These are phyloP conservation scores for Cactoblastis cactorum DNA, from an alignment of 2,888 invertebrate genomes.

Conservation along the genomic window DNA sequence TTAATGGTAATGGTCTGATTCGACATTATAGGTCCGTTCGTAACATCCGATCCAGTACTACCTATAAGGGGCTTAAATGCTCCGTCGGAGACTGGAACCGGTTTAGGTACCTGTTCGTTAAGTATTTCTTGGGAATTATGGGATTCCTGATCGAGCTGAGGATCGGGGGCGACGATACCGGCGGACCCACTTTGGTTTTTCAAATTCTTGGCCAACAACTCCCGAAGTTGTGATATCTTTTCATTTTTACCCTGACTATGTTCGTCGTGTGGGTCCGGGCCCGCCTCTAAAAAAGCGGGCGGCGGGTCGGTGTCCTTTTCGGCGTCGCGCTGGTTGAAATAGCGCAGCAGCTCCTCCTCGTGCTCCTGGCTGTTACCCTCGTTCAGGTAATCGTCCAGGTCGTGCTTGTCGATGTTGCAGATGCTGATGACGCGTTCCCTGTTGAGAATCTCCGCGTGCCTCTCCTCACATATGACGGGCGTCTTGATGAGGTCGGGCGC, in stretches of 20 bases:
- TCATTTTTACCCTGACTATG: constrained; percentile 78
- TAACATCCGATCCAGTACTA: constrained; percentile 31
- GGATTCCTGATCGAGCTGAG: constrained; percentile 38
- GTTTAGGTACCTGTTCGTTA: constrained; percentile 41
- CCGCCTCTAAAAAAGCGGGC: constrained; percentile 62
- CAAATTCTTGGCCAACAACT: constrained; percentile 84
- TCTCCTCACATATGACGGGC: constrained; percentile 70
- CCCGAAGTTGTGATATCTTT: constrained; percentile 86
- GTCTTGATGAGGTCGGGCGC: constrained; percentile 70
- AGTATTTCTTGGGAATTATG: constrained; percentile 37
- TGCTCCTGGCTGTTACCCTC: constrained; percentile 88
- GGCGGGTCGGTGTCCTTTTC: constrained; percentile 40
- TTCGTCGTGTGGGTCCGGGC: constrained; percentile 70
- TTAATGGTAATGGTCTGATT: constrained; percentile 34
- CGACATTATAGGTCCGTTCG: constrained; percentile 39
- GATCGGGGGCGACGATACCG: constrained; percentile 31
- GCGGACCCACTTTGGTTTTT: constrained; percentile 67
- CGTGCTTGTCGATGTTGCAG: constrained; percentile 88
- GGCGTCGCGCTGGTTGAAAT: constrained; percentile 82
- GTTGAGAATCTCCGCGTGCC: constrained; percentile 77
- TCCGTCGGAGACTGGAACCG: constrained; percentile 42
- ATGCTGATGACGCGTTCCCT: constrained; percentile 86
- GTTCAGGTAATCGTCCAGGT: constrained; percentile 89
- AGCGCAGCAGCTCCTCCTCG: constrained; percentile 90
- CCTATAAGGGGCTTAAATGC: constrained; percentile 54